Percentiles rank a stretch among this genome's conserved stretches.
phyloP scores from a whole-genome alignment of 2,888 invertebrate species.

The Drosophila longiperda region DNA sequence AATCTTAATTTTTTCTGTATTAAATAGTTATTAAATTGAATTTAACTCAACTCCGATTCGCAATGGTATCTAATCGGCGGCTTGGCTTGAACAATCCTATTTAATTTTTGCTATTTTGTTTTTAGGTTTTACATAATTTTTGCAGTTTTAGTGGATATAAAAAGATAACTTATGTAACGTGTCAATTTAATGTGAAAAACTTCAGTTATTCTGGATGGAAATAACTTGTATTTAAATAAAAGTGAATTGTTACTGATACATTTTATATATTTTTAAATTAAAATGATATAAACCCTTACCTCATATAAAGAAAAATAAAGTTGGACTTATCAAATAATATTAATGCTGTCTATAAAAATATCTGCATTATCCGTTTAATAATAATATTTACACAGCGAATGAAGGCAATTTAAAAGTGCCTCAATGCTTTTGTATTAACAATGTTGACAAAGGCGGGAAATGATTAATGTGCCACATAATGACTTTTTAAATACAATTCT shows the following conservation, averaged over 20 bases:
- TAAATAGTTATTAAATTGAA: neutral
- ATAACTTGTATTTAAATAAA: too few relatives aligned
- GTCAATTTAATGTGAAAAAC: too few relatives aligned
- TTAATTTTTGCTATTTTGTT: too few relatives aligned
- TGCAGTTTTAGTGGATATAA: too few relatives aligned
- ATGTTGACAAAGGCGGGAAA: conserved; percentile 53
- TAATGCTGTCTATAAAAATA: neutral
- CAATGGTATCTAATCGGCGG: too few relatives aligned
- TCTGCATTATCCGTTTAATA: conserved; percentile 4
- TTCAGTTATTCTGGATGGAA: too few relatives aligned
- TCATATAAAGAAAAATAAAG: neutral
- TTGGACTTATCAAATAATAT: neutral
- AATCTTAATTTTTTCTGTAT: neutral
- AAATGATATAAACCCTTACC: too few relatives aligned
- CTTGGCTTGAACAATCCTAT: too few relatives aligned
- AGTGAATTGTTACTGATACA: too few relatives aligned
- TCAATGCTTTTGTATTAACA: conserved; percentile 19
- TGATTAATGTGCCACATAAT: conserved; percentile 75
- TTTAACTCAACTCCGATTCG: neutral
- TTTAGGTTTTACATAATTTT: too few relatives aligned
- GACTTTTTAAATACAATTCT: conserved; percentile 77
- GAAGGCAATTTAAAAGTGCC: conserved; percentile 13
- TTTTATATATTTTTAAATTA: too few relatives aligned
- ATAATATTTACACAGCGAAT: conserved; percentile 22
- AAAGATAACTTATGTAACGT: too few relatives aligned